Conservation (phyloP, 2,888 invertebrate species). For the Phorcus lineatus region DNA sequence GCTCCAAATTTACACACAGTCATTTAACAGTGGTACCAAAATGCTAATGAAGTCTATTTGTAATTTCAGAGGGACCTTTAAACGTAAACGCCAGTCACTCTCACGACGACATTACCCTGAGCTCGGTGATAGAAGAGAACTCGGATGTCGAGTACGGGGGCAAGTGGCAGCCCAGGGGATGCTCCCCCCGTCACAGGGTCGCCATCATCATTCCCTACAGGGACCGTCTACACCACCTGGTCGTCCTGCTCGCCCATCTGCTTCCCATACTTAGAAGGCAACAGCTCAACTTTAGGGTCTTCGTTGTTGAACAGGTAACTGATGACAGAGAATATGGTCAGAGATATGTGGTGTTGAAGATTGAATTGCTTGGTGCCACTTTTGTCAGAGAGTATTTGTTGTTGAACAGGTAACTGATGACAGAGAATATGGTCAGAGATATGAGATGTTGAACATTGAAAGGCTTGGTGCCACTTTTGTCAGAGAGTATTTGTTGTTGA, state of each 20-base stretch:
- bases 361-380: no score
- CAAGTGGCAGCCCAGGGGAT: slow-evolving; percentile 60
- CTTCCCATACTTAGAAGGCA: slow-evolving; percentile 78
- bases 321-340: no score
- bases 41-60: not conserved
- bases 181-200: slow-evolving; percentile 67
- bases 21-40: no score
- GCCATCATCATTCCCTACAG: slow-evolving; percentile 74
- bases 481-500: no score
- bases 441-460: no score
- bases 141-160: slow-evolving; percentile 62
- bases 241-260: slow-evolving; percentile 76
- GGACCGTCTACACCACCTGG: slow-evolving; percentile 77
- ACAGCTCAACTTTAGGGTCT: slow-evolving; percentile 77
- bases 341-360: no score
- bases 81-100: slow-evolving; percentile 40
- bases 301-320: slow-evolving; percentile 77
- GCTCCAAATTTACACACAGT: no score
- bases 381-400: slow-evolving; percentile 75
- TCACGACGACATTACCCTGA: slow-evolving; percentile 35
- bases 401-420: slow-evolving; percentile 76
- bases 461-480: no score
- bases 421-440: no score
- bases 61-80: slow-evolving; percentile 45
- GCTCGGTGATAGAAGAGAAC: slow-evolving; percentile 45